Evolutionary conservation across 1,140 invertebrate species (phyloP), one percentile per base, ranked within the genome.

Genomic region (Pseudobourletiella spinata): DNA sequence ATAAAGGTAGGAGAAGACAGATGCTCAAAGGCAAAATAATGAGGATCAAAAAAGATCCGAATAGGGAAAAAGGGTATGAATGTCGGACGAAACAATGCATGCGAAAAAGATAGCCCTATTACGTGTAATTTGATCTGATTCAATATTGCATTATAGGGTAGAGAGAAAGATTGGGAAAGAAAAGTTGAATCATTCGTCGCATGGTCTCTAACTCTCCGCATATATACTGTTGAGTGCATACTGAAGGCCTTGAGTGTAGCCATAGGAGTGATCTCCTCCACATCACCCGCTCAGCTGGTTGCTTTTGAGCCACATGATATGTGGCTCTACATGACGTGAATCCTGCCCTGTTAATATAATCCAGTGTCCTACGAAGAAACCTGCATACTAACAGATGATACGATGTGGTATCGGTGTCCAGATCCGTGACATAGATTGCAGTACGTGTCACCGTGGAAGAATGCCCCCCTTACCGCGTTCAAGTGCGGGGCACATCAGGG

Each of bases 41-140:
- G 48, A 51, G 48, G 48, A 51, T 51, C 18, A 51, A 51, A 51
- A 51, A 51, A 51, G 48, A 51, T 51, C 48, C 14, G 48, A 51
- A 51, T 51, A 51, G 48, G 3, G 20, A 26, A 51, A 51, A 51
- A 51, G 48, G 48, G 48, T 51, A 51, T 51, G 48, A 51, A 51
- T 51, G 48, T 51, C 48, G 28, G 48, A 3, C 22, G 24, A 51
- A 51, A 51, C 48, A 51, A 51, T 25, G 48, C 2, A 24, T 51
- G 48, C 48, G 48, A 51, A 51, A 51, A 46, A 46, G 43, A 51
- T 51, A 51, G 48, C 48, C 48, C 48, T 51, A 51, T 51, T 51
- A 51, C 48, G 18, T 51, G 48, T 51, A 51, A 51, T 51, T 51
- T 51, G 48, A 51, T 51, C 48, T 51, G 48, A 51, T 26, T 11